A percentile compares a stretch with the other conserved stretches of the same genome.
phyloP scores from a whole-genome alignment of 53 echinoderm and acorn worm genomes.

The Mesocentrotus franciscanus region DNA sequence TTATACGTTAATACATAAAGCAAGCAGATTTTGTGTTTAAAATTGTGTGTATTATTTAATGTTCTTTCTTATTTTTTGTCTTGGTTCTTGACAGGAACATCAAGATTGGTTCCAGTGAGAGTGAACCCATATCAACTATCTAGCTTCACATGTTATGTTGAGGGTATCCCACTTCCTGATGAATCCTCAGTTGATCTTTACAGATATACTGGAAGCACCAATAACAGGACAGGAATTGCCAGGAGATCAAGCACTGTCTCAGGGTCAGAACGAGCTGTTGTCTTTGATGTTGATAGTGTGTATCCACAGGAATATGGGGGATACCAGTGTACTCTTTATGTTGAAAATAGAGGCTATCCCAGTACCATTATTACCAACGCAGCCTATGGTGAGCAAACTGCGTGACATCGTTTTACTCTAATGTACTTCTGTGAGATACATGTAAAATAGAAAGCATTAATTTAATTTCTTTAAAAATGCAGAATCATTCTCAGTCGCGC shows the following conservation, averaged over 20 bases:
- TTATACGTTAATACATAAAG: no score
- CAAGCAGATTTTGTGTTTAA: no score
- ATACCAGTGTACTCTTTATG: no score
- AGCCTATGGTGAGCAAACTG: neutral
- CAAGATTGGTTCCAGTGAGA: conserved; percentile 6
- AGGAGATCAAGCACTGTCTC: neutral
- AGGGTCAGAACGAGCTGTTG: conserved; percentile 18
- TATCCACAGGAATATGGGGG: neutral
- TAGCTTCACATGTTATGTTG: conserved; percentile 69
- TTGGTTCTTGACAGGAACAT: conserved; percentile 48
- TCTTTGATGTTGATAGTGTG: conserved; percentile 43
- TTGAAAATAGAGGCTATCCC: neutral
- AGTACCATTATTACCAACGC: neutral
- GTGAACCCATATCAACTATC: conserved; percentile 69
- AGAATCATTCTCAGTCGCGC: no score
- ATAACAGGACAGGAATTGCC: neutral
- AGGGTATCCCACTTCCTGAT: conserved; percentile 47
- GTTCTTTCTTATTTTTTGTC: neutral
- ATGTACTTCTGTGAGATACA: neutral
- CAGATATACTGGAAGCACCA: neutral
- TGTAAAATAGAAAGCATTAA: no score
- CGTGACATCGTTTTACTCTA: neutral
- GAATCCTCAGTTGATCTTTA: conserved; percentile 34
- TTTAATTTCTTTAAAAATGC: no score
- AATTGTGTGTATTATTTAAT: no score